Evolutionary conservation across 2,113 vertebrate species (phyloP), one percentile per base, ranked within the genome.

Genomic region (Dunckerocampus dactyliophorus): DNA sequence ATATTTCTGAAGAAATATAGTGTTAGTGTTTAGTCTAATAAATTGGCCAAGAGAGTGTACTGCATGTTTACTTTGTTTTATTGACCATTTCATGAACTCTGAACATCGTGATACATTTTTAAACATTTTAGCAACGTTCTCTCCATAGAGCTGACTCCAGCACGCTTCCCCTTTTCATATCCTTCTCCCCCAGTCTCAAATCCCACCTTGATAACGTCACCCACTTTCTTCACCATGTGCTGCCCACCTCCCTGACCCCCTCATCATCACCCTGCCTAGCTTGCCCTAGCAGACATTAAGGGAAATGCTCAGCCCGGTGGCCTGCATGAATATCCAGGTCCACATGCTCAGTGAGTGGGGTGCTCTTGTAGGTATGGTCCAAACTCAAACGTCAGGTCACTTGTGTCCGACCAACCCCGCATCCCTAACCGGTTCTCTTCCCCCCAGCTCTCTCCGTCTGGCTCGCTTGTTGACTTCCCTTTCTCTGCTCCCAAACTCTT

Each of bases 241-340:
- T 62, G 12, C 21, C 57, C 31, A 43, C 54, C 45, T 49, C 47
- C 48, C 56, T 59, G 47, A 57, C 62, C 37, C 62, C 37, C 67
- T 54, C 59, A 62, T 39, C 10, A 39, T 59, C 16, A 2, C 46
- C 65, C 59, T 53, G 34, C 69, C 66, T 21, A 82, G 71, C 74
- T 82, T 82, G 76, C 66, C 71, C 70, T 66, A 69, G 20, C 63
- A 77, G 55, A 77, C 50, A 74, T 63, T 63, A 55, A 74, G 54
- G 60, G 74, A 79, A 79, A 79, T 71, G 60, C 69, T 70, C 65
- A 63, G 65, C 52, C 57, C 67, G 65, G 68, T 71, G 53, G 68
- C 62, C 78, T 81, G 82, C 87, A 88, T 87, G 83, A 75, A 47
- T 12, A 24, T 58, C 34, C 79, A 79, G 72, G 52, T 79, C 77